phyloP scores from a whole-genome alignment of 1,140 invertebrate genomes.

The Drosophila dunni region DNA sequence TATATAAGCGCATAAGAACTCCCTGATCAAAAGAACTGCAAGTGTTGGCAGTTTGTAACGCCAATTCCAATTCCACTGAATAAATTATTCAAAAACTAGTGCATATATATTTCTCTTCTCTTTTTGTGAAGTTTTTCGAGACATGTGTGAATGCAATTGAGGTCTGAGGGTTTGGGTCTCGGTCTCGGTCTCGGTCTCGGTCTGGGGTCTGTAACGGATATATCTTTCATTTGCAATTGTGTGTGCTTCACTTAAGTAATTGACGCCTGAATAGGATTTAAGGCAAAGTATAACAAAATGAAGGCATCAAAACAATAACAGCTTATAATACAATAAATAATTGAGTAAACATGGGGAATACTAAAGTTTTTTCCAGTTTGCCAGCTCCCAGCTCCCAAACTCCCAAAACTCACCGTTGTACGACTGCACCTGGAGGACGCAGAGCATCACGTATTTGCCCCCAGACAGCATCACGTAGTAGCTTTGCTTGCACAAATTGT shows the following conservation, averaged over 20 bases:
- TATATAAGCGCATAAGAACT: neutral
- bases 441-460: conserved; percentile 12
- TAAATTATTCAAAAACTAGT: conserved; percentile 21
- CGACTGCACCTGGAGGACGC: conserved; percentile 6
- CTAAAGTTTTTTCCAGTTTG: neutral
- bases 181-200: conserved; percentile 4
- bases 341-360: conserved; percentile 18
- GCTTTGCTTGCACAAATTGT: conserved; percentile 43
- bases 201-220: conserved; percentile 7
- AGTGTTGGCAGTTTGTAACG: conserved; percentile 12
- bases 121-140: conserved; percentile 12
- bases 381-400: neutral
- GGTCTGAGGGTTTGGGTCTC: too few species aligned
- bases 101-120: conserved; percentile 11
- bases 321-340: conserved; percentile 35
- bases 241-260: conserved; percentile 25
- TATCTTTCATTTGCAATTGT: conserved; percentile 21
- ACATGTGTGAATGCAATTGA: conserved; percentile 27
- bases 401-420: neutral
- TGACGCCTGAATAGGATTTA: conserved; percentile 23
- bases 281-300: conserved; percentile 12
- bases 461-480: conserved; percentile 28
- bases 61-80: conserved; percentile 28
- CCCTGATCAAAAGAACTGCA: conserved; percentile 3
- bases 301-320: conserved; percentile 12